Conservation (phyloP, 2,888 invertebrate species). For the Cerastis rubricosa region DNA sequence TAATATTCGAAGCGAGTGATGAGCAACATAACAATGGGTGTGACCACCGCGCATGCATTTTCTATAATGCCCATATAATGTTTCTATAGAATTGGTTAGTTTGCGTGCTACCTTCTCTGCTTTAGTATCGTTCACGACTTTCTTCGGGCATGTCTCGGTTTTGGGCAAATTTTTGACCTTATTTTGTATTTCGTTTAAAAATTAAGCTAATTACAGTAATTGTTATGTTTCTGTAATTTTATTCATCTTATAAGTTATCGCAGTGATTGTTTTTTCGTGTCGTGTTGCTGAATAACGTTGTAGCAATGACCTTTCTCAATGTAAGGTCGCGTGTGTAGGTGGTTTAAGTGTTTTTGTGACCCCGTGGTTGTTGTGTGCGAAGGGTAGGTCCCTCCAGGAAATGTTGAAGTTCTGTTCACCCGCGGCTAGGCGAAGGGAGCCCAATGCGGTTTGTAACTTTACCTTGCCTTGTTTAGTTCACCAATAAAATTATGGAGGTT, state of each 20-base stretch:
- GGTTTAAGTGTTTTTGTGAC: constrained; percentile 68
- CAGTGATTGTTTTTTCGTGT: constrained; percentile 32
- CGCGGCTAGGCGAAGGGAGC: constrained; percentile 89
- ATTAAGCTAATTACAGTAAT: not conserved
- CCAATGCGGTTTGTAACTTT: constrained; percentile 85
- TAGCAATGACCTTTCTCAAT: constrained; percentile 67
- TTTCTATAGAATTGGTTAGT: constrained; percentile 86
- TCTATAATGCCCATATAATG: constrained; percentile 90
- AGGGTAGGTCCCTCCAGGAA: constrained; percentile 74
- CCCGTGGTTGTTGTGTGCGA: constrained; percentile 63
- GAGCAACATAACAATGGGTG: constrained; percentile 85
- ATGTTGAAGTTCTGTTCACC: constrained; percentile 92
- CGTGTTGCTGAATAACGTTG: constrained; percentile 11
- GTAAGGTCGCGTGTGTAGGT: constrained; percentile 62
- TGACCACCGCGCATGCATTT: constrained; percentile 88
- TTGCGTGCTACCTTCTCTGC: constrained; percentile 80
- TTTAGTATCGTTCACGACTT: constrained; percentile 84
- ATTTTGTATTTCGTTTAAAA: constrained; percentile 4
- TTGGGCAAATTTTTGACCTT: constrained; percentile 26
- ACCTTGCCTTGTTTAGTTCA: constrained; percentile 22
- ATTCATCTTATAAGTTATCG: constrained; percentile 22
- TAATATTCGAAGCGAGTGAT: constrained; percentile 88
- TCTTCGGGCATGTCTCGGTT: constrained; percentile 71
- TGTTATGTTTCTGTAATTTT: not conserved
- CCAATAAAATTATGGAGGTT: constrained; percentile 28